A percentile compares a stretch with the other conserved stretches of the same genome.
These are phyloP conservation scores for Hyperopisus bebe DNA, from an alignment of 2,113 vertebrate genomes.

Conservation along the genomic window DNA sequence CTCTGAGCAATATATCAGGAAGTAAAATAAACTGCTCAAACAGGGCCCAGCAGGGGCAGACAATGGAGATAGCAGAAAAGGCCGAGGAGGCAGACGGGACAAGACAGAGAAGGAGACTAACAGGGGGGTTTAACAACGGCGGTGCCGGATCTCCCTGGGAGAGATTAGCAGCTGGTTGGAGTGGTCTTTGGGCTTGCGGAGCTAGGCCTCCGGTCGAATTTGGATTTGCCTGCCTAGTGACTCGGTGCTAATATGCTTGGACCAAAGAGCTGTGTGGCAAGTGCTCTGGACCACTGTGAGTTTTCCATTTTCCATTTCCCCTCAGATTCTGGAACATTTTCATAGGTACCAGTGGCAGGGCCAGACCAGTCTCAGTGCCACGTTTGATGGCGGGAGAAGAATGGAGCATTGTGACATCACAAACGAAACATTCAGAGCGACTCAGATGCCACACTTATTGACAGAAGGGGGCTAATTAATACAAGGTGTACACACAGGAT, in stretches of 20 bases:
- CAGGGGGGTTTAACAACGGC: too few relatives aligned
- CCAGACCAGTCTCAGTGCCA: neutral
- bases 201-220: constrained; percentile 29
- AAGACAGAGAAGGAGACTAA: constrained; percentile 23
- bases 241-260: neutral
- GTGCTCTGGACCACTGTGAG: neutral
- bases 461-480: constrained; percentile 3
- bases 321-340: neutral
- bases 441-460: neutral
- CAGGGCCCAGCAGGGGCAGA: constrained; percentile 20
- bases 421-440: neutral
- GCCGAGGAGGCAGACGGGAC: neutral
- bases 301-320: neutral
- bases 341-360: neutral
- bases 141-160: neutral
- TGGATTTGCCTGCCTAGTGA: neutral
- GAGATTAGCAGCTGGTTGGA: constrained; percentile 30
- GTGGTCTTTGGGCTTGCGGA: constrained; percentile 31
- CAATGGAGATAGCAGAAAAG: constrained; percentile 27
- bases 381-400: neutral
- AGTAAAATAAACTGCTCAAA: constrained; percentile 42
- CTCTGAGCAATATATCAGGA: constrained; percentile 58
- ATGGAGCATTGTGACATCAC: neutral
- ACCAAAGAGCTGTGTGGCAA: constrained; percentile 7
- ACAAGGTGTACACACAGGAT: constrained; percentile 17